Percentiles rank a stretch among this genome's conserved stretches.
Evolutionary conservation across 2,797 vertebrate genomes (phyloP).

Genomic region (Anolis apletophallus): DNA sequence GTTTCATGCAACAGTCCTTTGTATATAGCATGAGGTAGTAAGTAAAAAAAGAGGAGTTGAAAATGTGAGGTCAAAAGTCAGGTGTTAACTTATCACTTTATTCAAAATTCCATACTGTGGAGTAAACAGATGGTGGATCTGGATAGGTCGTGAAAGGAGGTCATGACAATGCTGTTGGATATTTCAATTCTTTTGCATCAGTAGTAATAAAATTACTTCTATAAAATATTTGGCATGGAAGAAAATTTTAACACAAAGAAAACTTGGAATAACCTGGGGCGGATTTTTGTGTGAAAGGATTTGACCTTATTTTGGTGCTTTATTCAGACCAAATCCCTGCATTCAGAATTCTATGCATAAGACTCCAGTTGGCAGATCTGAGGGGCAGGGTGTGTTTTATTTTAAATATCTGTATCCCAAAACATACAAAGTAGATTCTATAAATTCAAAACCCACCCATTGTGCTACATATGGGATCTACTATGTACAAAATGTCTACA

Average conservation of each 20-base stretch:
- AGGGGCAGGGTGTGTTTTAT: not conserved
- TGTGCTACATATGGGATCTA: not conserved
- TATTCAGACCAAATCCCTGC: not conserved
- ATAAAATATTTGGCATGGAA: not conserved
- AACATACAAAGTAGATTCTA: not conserved
- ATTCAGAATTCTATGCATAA: not conserved
- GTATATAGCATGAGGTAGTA: not conserved
- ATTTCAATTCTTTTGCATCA: not conserved
- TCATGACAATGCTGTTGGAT: not conserved
- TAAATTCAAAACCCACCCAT: not conserved
- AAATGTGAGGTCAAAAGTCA: not conserved
- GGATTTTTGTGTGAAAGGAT: not conserved
- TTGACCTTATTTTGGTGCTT: not conserved
- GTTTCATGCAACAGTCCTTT: constrained; percentile 1
- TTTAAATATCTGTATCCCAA: not conserved
- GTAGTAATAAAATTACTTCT: not conserved
- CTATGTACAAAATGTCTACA: too few species aligned
- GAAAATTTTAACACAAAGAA: not conserved
- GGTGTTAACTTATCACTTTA: not conserved
- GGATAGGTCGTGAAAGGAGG: not conserved
- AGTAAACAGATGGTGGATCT: too few species aligned
- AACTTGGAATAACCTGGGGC: not conserved
- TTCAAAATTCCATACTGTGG: not conserved
- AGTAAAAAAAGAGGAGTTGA: not conserved
- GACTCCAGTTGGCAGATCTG: not conserved